phyloP scores from a whole-genome alignment of 2,888 invertebrate species.

The Drosophila helvetica region DNA sequence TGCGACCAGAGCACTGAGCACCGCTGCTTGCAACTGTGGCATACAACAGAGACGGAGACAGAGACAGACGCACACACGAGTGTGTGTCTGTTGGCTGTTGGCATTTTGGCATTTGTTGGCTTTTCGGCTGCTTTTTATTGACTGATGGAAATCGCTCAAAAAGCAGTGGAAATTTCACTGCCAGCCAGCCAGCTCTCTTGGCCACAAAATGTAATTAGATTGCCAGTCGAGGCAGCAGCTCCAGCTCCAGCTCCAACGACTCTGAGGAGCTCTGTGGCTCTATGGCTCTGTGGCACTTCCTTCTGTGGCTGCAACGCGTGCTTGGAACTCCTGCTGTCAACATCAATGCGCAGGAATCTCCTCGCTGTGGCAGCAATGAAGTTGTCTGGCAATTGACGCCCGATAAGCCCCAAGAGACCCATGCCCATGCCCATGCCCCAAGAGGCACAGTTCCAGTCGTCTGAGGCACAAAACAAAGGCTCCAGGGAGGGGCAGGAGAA shows the following conservation, averaged over 20 bases:
- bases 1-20: constrained; percentile 53
- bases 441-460: constrained; percentile 45
- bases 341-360: constrained; percentile 73
- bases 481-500: too few species aligned
- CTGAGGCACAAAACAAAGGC: neutral
- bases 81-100: neutral
- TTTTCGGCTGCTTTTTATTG: constrained; percentile 65
- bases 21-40: constrained; percentile 7
- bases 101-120: constrained; percentile 17
- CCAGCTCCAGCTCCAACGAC: constrained; percentile 21
- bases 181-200: constrained; percentile 31
- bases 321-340: constrained; percentile 77
- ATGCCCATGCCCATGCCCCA: neutral
- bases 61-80: too few species aligned
- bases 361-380: constrained; percentile 54
- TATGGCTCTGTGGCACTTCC: constrained; percentile 29
- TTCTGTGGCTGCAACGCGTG: constrained; percentile 57
- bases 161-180: constrained; percentile 53
- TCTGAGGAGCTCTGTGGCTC: constrained; percentile 12
- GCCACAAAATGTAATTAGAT: constrained; percentile 80
- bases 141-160: constrained; percentile 81
- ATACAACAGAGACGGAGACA: neutral
- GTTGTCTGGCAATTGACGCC: constrained; percentile 77
- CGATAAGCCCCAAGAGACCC: constrained; percentile 56
- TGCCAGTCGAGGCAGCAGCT: constrained; percentile 32